Conservation (phyloP, 2,113 vertebrate species). For the Pygoscelis adeliae region DNA sequence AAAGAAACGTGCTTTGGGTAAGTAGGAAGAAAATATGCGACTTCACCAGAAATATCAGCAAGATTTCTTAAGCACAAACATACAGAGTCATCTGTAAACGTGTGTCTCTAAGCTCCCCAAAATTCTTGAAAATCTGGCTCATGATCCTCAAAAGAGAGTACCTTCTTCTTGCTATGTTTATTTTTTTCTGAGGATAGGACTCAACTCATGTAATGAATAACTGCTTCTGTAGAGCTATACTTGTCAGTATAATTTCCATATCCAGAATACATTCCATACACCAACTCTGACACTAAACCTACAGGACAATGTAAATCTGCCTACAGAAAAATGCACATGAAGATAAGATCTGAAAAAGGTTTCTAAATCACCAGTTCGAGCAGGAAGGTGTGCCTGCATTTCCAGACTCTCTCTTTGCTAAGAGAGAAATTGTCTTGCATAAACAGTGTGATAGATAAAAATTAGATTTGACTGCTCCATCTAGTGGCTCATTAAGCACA, state of each 20-base stretch:
- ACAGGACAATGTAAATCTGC: background rate
- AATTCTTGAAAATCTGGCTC: background rate
- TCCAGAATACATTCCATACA: background rate
- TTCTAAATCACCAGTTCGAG: background rate
- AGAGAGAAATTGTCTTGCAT: background rate
- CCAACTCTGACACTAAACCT: background rate
- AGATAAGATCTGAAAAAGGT: background rate
- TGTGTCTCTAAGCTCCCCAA: background rate
- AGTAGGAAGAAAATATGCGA: background rate
- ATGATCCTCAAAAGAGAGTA: background rate
- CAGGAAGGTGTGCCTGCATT: background rate
- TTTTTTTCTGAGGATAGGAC: background rate
- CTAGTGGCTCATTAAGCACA: slow-evolving; percentile 6
- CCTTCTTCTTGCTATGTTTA: background rate
- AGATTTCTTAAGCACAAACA: background rate
- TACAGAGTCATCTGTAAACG: background rate
- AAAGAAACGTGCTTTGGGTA: background rate
- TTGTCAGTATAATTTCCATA: background rate
- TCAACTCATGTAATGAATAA: background rate
- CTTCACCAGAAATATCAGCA: background rate
- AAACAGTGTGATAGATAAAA: background rate
- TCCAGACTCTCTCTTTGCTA: background rate
- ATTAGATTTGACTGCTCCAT: slow-evolving; percentile 9
- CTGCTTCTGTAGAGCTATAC: background rate
- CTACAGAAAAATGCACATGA: background rate